phyloP scores from a whole-genome alignment of 64 coral and sea anemone species.

The Pocillopora damicornis region DNA sequence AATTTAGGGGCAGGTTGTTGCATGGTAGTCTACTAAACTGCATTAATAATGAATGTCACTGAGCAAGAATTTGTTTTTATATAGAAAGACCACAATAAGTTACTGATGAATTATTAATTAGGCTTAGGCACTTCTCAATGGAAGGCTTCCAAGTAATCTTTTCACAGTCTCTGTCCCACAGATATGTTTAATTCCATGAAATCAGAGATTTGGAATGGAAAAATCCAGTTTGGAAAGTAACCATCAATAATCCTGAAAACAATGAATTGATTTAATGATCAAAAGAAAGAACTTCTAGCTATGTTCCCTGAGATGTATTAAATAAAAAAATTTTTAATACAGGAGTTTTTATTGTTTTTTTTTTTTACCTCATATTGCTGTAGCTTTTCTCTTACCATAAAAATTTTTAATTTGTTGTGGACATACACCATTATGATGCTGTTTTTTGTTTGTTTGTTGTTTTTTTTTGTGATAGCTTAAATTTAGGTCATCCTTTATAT shows the following conservation, averaged over 20 bases:
- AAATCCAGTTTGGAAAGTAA: too few relatives aligned
- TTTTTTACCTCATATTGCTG: too few relatives aligned
- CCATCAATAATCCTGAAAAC: too few relatives aligned
- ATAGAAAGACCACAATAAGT: background rate
- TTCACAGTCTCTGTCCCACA: background rate
- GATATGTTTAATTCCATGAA: background rate
- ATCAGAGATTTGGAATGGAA: too few relatives aligned
- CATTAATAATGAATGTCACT: background rate
- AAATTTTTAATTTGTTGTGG: too few relatives aligned
- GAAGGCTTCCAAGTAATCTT: background rate
- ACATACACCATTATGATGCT: too few relatives aligned
- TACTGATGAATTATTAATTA: background rate
- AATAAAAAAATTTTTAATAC: background rate
- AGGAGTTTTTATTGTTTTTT: background rate
- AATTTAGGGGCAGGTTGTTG: background rate
- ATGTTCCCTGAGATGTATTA: background rate
- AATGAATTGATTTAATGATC: too few relatives aligned
- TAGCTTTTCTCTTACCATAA: too few relatives aligned
- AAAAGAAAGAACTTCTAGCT: too few relatives aligned
- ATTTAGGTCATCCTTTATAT: too few relatives aligned
- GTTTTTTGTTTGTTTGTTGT: too few relatives aligned
- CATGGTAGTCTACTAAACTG: background rate
- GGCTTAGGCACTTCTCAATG: background rate
- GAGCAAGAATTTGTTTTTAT: constrained; percentile 20
- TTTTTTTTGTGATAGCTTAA: too few relatives aligned